Evolutionary conservation across 2,113 vertebrate species (phyloP).

Genomic region (Lichenostomus cassidix): DNA sequence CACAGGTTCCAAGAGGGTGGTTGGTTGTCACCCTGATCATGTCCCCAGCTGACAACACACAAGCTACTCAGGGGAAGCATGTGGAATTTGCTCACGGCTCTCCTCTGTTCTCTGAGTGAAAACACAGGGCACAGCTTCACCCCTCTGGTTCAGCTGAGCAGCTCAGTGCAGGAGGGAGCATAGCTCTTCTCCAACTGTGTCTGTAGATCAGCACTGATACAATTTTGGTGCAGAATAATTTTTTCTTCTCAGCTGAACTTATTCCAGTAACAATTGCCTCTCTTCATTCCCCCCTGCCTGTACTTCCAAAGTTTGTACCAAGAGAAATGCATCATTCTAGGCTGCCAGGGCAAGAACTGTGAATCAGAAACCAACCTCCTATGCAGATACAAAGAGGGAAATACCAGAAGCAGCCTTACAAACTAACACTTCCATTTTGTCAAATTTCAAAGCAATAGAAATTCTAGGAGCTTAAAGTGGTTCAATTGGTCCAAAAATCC

Average conservation of each 20-base stretch:
- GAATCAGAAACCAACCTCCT: not conserved
- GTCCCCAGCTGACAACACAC: not conserved
- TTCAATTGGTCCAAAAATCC: not conserved
- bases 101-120: not conserved
- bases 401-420: not conserved
- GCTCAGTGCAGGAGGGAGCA: not conserved
- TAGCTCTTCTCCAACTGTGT: not conserved
- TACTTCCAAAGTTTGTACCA: not conserved
- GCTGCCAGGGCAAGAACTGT: not conserved
- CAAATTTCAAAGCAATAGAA: not conserved
- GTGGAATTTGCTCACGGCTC: not conserved
- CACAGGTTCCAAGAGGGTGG: not conserved
- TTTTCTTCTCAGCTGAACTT: not conserved
- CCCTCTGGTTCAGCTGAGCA: not conserved
- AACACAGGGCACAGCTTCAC: not conserved
- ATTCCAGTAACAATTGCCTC: not conserved
- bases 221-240: not conserved
- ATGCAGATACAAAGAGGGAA: not conserved
- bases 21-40: not conserved
- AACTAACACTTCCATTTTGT: not conserved
- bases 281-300: not conserved
- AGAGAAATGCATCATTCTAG: not conserved
- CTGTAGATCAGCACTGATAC: not conserved
- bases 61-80: not conserved
- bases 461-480: not conserved